phyloP scores from a whole-genome alignment of 2,888 invertebrate species.

The Penaeus monodon region DNA sequence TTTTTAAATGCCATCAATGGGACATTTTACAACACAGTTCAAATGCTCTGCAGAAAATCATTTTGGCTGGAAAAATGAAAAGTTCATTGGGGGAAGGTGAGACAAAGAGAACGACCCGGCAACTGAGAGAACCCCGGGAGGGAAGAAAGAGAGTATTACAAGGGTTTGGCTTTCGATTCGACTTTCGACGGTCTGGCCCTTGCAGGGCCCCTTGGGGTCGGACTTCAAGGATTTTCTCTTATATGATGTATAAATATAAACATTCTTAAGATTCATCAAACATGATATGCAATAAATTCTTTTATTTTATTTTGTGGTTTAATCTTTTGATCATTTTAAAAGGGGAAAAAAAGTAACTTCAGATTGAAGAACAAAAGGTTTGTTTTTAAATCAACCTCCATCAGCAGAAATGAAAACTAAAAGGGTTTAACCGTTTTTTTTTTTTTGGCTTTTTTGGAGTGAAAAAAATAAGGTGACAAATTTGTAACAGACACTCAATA shows the following conservation, averaged over 20 bases:
- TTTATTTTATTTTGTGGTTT: too few relatives aligned
- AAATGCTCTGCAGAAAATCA: conserved; percentile 58
- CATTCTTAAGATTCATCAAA: neutral
- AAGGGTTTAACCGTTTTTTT: neutral
- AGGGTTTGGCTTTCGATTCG: too few relatives aligned
- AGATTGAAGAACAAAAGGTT: too few relatives aligned
- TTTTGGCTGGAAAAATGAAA: conserved; percentile 57
- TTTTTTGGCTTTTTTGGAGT: neutral
- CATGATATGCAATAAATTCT: neutral
- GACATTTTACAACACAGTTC: conserved; percentile 62
- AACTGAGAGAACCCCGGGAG: conserved; percentile 25
- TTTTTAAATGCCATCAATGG: conserved; percentile 61
- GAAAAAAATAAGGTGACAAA: conserved; percentile 20
- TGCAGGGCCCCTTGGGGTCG: too few relatives aligned
- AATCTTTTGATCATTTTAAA: too few relatives aligned
- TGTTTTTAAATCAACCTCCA: too few relatives aligned
- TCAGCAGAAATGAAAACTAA: neutral
- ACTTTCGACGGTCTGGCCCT: too few relatives aligned
- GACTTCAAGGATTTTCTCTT: too few relatives aligned
- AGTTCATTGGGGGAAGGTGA: conserved; percentile 21
- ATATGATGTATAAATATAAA: too few relatives aligned
- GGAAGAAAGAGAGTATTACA: neutral
- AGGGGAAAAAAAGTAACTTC: too few relatives aligned
- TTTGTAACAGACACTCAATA: conserved; percentile 25
- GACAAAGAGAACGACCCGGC: neutral